Base-by-base conservation (phyloP, 2,113 vertebrate genomes). In the Hemichromis elongatus region DNA sequence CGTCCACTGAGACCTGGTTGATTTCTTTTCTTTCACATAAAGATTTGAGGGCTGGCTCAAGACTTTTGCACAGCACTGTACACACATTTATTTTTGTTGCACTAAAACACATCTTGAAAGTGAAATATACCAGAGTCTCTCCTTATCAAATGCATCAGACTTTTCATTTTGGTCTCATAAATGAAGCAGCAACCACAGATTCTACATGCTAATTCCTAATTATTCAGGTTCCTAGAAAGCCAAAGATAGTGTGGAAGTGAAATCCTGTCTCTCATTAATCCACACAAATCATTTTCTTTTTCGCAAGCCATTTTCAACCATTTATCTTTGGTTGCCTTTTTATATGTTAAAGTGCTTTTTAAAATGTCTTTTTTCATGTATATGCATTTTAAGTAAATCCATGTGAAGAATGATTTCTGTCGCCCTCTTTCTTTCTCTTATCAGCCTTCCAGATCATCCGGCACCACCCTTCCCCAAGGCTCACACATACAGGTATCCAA, bases 401-500 rank as follows among this genome's bases (percentile, higher is more conserved):
- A 30, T 19, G 0, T 16, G 70, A 19, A 77, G 26, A 52, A n/a
- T 33, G 2, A 66, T 9, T 37, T 37, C 13, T 11, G 24, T 37
- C 6, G 33, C 11, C 35, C n/a, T 55, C 18, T 85, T n/a, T 85
- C 13, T 77, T 68, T 88, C 47, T 85, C 24, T 75, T 82, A 30
- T 26, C 88, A 97, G 96, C 96, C 96, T 1, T 96, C 94, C 79
- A 96, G 96, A 85, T 24, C 78, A n/a, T 89, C 88, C 14, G 90
- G 89, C 11, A 86, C 82, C 68, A 94, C 90, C 5, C 89, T 94
- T 19, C 83, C 88, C n/a, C 82, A 88, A 21, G 81, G 66, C 13
- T 13, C 84, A 0, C 80, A 77, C 7, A 37, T 9, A 50, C 92
- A 96, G 96, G 96, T 97, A 73, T 28, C 45, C 2, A 61, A 45